phyloP scores from a whole-genome alignment of 1,140 invertebrate species.

The Ganaspis sp. region DNA sequence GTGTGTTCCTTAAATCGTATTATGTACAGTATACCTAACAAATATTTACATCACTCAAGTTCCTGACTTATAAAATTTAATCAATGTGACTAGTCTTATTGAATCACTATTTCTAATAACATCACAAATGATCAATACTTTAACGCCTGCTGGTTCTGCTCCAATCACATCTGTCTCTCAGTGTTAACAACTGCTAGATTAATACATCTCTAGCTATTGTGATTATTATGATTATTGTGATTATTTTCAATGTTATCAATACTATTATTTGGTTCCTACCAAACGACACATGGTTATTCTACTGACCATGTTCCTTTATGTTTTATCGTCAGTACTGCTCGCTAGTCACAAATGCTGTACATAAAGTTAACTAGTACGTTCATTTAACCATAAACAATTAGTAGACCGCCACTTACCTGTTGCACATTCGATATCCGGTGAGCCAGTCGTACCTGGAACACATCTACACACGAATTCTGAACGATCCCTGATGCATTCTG shows the following conservation, averaged over 20 bases:
- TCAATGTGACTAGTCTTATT: background rate
- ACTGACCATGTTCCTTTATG: conserved; percentile 57
- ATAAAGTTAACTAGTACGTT: conserved; percentile 67
- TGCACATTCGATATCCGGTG: conserved; percentile 84
- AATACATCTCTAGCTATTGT: conserved; percentile 63
- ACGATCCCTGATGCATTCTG: conserved; percentile 87
- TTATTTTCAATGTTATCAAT: conserved; percentile 5
- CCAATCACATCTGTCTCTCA: conserved; percentile 77
- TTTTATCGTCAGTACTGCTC: conserved; percentile 64
- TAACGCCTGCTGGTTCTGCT: conserved; percentile 60
- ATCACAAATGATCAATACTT: conserved; percentile 47
- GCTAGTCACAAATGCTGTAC: conserved; percentile 75
- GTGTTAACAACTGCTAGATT: conserved; percentile 73
- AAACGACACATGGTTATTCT: conserved; percentile 70
- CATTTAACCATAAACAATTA: conserved; percentile 61
- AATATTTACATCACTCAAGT: conserved; percentile 55
- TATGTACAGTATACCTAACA: conserved; percentile 70
- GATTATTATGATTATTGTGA: conserved; percentile 38
- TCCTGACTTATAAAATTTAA: background rate
- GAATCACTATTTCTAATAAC: background rate
- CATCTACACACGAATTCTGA: conserved; percentile 90
- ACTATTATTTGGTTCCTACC: conserved; percentile 63
- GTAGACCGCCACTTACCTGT: conserved; percentile 81
- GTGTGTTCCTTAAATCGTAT: conserved; percentile 60
- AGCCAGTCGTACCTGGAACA: conserved; percentile 84